These are phyloP conservation scores for Dreissena polymorpha DNA, from an alignment of 1,140 invertebrate genomes.

Conservation along the genomic window DNA sequence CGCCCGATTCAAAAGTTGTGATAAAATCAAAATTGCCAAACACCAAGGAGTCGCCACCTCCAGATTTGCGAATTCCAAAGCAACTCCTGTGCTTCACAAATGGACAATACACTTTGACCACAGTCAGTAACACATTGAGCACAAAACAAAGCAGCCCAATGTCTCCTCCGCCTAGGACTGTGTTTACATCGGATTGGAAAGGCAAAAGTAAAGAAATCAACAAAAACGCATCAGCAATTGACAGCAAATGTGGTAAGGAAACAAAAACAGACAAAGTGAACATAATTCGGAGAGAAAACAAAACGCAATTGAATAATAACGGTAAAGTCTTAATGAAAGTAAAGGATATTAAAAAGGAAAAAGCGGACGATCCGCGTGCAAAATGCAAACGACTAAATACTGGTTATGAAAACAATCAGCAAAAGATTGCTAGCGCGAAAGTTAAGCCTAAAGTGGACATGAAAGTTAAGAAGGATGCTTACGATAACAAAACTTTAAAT, in stretches of 20 bases:
- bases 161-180: constrained; percentile 47
- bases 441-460: no score
- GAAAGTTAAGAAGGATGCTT: no score
- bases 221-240: background rate
- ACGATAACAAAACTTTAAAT: no score
- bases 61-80: constrained; percentile 51
- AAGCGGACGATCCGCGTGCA: no score
- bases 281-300: background rate
- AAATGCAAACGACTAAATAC: no score
- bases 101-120: constrained; percentile 48
- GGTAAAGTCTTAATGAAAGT: no score
- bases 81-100: constrained; percentile 46
- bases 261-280: constrained; percentile 5
- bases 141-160: constrained; percentile 51
- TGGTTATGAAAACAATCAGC: no score
- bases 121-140: constrained; percentile 17
- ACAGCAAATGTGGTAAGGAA: constrained; percentile 7
- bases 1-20: background rate
- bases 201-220: constrained; percentile 24
- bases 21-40: constrained; percentile 34
- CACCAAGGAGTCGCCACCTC: constrained; percentile 21
- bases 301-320: no score
- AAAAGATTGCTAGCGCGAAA: no score
- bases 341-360: no score
- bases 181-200: constrained; percentile 28